A percentile compares a stretch with the other conserved stretches of the same genome.
Evolutionary conservation across 2,888 invertebrate genomes (phyloP).

Genomic region (Chrysolina oricalcia): DNA sequence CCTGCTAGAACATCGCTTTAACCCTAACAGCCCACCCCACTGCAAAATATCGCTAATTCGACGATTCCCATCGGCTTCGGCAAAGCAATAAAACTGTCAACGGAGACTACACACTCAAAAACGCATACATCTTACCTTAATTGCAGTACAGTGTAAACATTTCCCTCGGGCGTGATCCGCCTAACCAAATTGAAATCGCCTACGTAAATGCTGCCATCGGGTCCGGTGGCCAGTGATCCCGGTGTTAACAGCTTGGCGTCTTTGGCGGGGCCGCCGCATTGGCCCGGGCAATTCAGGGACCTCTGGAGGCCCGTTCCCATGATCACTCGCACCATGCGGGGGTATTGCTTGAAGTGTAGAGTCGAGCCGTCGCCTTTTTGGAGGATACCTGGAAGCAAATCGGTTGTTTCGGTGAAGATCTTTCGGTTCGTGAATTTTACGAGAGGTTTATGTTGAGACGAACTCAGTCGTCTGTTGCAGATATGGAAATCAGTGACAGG

Average conservation of each 20-base stretch:
- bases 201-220: conserved; percentile 97
- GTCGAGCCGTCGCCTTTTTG: conserved; percentile 96
- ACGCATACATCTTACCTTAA: conserved; percentile 50
- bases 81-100: conserved; percentile 39
- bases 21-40: not conserved
- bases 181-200: conserved; percentile 97
- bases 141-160: conserved; percentile 87
- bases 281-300: conserved; percentile 88
- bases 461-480: too few relatives aligned
- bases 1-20: too few relatives aligned
- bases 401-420: not conserved
- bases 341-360: conserved; percentile 93
- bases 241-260: conserved; percentile 93
- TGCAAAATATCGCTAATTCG: not conserved
- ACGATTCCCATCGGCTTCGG: not conserved
- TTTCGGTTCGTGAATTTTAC: too few relatives aligned
- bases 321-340: conserved; percentile 90
- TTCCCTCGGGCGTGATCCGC: conserved; percentile 90
- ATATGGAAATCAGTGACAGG: too few relatives aligned
- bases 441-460: too few relatives aligned
- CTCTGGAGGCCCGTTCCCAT: conserved; percentile 95
- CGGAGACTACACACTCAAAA: conserved; percentile 33
- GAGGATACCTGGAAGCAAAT: conserved; percentile 77
- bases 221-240: conserved; percentile 93
- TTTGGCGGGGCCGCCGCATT: conserved; percentile 89